These are phyloP conservation scores for Pogonognathellus flavescens DNA, from an alignment of 1,140 invertebrate species.

Conservation along the genomic window DNA sequence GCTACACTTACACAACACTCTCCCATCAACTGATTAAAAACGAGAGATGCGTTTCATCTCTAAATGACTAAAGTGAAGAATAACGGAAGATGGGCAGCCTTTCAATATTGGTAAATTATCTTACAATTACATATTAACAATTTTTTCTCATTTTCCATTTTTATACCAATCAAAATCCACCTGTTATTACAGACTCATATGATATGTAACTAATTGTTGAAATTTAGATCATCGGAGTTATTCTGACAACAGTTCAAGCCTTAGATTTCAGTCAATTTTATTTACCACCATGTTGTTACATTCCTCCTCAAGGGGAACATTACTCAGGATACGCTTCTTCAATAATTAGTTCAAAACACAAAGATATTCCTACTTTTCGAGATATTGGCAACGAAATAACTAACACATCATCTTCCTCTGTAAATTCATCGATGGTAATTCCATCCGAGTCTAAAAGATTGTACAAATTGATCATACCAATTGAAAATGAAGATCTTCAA, in stretches of 20 bases:
- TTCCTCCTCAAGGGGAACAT: slow-evolving; percentile 44
- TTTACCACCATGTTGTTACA: slow-evolving; percentile 62
- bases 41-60: neutral
- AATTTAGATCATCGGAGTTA: neutral
- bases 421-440: neutral
- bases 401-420: neutral
- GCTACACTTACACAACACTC: neutral
- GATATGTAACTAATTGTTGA: neutral
- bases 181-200: neutral
- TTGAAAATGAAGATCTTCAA: neutral
- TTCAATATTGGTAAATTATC: neutral
- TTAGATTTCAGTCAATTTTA: slow-evolving; percentile 61
- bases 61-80: neutral
- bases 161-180: neutral
- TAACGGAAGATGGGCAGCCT: neutral
- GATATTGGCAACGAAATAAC: neutral
- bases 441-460: neutral
- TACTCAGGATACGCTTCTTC: slow-evolving; percentile 39
- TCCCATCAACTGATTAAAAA: neutral
- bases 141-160: neutral
- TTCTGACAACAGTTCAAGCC: neutral
- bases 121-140: neutral
- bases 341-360: neutral
- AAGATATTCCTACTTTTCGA: neutral
- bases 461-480: slow-evolving; percentile 23